A percentile compares a stretch with the other conserved stretches of the same genome.
phyloP scores from a whole-genome alignment of 2,888 invertebrate genomes.

The Theodoxus fluviatilis region DNA sequence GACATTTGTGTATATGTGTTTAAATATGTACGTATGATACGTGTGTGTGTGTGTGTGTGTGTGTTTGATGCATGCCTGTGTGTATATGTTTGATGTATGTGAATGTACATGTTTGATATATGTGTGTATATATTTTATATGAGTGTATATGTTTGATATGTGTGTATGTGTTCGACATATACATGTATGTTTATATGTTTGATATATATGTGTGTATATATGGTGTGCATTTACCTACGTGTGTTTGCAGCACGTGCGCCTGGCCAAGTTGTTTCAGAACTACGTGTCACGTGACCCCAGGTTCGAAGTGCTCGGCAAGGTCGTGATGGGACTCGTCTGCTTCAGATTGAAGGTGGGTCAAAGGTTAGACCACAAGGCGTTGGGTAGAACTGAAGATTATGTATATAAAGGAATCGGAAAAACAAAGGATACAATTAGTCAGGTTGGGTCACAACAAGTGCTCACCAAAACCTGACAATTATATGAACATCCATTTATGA shows the following conservation, averaged over 20 bases:
- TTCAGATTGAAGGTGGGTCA: conserved; percentile 81
- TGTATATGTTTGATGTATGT: no score
- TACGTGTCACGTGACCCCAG: conserved; percentile 81
- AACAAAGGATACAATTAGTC: not conserved
- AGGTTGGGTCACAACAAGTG: not conserved
- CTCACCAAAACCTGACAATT: not conserved
- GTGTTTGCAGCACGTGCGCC: conserved; percentile 75
- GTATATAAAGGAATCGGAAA: no score
- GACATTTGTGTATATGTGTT: no score
- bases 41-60: no score
- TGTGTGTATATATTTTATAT: not conserved
- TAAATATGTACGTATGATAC: no score
- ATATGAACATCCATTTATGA: not conserved
- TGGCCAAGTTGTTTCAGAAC: conserved; percentile 88
- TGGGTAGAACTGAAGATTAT: no score
- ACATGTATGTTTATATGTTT: not conserved
- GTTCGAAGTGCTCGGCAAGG: conserved; percentile 92
- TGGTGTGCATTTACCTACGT: not conserved
- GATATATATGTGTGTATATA: not conserved
- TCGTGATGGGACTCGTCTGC: conserved; percentile 84
- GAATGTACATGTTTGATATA: not conserved
- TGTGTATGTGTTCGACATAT: no score
- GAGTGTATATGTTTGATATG: no score
- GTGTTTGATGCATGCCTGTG: no score
- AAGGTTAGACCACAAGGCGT: no score